A percentile compares a stretch with the other conserved stretches of the same genome.
Evolutionary conservation across 2,888 invertebrate species (phyloP).

Genomic region (Caenorhabditis becei): DNA sequence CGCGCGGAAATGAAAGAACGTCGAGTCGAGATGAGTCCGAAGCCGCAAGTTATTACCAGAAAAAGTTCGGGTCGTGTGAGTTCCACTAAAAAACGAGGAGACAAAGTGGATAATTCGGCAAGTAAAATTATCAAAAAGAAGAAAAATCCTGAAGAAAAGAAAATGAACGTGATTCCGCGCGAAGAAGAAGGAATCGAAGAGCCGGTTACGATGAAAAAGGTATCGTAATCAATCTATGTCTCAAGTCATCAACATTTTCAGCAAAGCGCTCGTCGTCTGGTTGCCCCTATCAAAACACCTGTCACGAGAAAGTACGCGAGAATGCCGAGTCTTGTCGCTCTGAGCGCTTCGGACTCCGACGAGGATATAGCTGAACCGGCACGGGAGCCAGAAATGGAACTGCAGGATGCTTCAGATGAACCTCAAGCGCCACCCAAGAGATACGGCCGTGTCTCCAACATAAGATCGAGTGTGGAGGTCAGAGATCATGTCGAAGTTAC

Average conservation of each 20-base stretch:
- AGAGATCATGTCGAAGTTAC: not conserved
- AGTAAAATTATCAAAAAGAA: too few species aligned
- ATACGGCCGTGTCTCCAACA: not conserved
- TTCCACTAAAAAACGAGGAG: too few species aligned
- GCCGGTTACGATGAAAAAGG: slow-evolving; percentile 1
- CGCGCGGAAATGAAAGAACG: too few species aligned
- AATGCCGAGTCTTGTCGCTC: not conserved
- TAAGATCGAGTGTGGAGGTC: not conserved
- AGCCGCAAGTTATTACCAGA: too few species aligned
- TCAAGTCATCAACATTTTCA: not conserved
- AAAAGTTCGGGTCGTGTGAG: too few species aligned
- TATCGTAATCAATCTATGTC: not conserved
- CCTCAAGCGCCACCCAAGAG: not conserved
- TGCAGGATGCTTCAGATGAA: not conserved
- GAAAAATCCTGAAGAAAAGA: not conserved
- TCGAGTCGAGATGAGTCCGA: too few species aligned
- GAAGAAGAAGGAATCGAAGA: not conserved
- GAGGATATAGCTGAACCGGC: not conserved
- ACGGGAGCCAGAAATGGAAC: not conserved
- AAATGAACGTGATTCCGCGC: too few species aligned
- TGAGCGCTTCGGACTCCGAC: not conserved
- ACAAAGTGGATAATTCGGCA: too few species aligned
- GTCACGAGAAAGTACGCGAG: not conserved
- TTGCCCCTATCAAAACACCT: not conserved
- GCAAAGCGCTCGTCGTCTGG: slow-evolving; percentile 11